Evolutionary conservation across 2,888 invertebrate genomes (phyloP), one percentile per base, ranked within the genome.

Genomic region (Drosophila anomalipes): DNA sequence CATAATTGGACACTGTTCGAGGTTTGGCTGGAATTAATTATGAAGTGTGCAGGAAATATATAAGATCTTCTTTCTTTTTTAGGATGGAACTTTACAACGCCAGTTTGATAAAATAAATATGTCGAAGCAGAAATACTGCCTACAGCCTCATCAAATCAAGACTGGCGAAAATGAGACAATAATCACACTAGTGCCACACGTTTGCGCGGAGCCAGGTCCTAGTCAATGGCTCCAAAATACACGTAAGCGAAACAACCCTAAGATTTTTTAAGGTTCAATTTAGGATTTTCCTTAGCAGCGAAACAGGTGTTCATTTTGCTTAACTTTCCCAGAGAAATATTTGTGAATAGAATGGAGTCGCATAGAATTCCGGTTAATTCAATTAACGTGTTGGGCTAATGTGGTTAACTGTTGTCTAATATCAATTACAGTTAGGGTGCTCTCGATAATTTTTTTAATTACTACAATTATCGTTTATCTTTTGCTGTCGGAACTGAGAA

Each of bases 371-470:
- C 2, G 6, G 14, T 16, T 26, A 10, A 54, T 35, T 7, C 22
- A 39, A 56, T 35, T 22, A 44, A 12, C 5, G 22, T 22, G 41
- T 22, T 22, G 22, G 44, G 44, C 22, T 12, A 44, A 44, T 22
- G 12, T 22, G 22, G 12, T 37, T 22, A 22, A 16, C 26, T 39
- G 6, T n/a, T 16, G 51, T 51, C 16, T 14, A 22, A 14, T 44
- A 22, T 32, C 3, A 1, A 19, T 93, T 94, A 14, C 93, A 96
- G 96, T 96, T 67, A 94, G 96, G 87, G 92, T 96, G 2, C 92
- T 96, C 12, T 96, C 96, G 0, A 95, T 96, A 60, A 96, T 96
- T 5, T 96, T 96, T 80, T 94, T 97, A 3, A 82, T 96, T 49
- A 94, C 95, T 0, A 97, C 97, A 2, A 95, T 96, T 82, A 76